Evolutionary conservation across 2,888 invertebrate species (phyloP), one percentile per base, ranked within the genome.

Genomic region (Campoletis raptor): DNA sequence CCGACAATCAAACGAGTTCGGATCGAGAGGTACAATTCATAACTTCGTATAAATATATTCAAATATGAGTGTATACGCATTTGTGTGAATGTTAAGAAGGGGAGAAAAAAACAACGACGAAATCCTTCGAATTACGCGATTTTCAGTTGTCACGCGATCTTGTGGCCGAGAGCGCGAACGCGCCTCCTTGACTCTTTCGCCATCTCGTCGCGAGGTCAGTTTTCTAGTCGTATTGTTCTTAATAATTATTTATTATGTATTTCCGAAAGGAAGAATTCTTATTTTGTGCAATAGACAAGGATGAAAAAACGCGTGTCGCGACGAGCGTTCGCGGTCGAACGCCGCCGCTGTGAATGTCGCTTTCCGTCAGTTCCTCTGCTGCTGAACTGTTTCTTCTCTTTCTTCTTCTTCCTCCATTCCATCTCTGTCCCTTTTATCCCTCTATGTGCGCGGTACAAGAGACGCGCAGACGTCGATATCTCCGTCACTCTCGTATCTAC

Each of bases 401-500:
- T 18, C 48, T 61, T 30, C 61, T 30, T 30, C 24, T 61, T 10
- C 5, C 30, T 40, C 12, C 48, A 36, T 57, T 48, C 36, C 42
- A 15, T 67, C 85, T 30, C 45, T 30, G 42, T 80, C 57, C 18
- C 52, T 52, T 37, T 69, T 24, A 64, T 70, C 79, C 72, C 67
- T 64, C 64, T 54, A 15, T 24, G 24, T 85, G 86, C 82, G 81
- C 81, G 54, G 76, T 64, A 64, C 37, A 15, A 40, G 84, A 70
- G 80, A 79, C 85, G 85, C 85, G 80, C 81, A 54, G 70, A 80
- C 86, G 81, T 86, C 86, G 61, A 85, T 83, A 86, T 74, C 52
- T 69, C 48, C 52, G 61, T 80, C 79, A 61, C 79, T 69, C 78
- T 54, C 40, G 40, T 77, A 12, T 9, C 7, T 9, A 36, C 61